A percentile compares a stretch with the other conserved stretches of the same genome.
These are phyloP conservation scores for Cremastinae sp. DNA, from an alignment of 2,888 invertebrate species.

Conservation along the genomic window DNA sequence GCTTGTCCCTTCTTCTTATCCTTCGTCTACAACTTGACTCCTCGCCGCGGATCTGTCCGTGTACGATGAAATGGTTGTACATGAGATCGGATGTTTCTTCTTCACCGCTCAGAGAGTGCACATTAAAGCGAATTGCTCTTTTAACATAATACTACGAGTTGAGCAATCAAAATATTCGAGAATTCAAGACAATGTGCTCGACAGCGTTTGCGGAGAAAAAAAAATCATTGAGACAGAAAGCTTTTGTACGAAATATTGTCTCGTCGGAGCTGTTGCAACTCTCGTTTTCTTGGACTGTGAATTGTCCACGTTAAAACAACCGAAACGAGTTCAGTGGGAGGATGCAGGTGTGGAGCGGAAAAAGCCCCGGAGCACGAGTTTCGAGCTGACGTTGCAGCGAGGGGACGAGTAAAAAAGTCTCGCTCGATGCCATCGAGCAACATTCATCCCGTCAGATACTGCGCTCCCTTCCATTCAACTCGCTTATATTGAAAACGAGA, in stretches of 20 bases:
- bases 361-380: constrained; percentile 30
- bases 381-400: constrained; percentile 55
- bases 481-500: constrained; percentile 63
- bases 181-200: constrained; percentile 31
- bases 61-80: constrained; percentile 6
- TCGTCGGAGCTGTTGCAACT: constrained; percentile 13
- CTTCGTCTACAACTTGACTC: constrained; percentile 8
- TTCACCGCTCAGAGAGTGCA: too few species aligned
- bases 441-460: constrained; percentile 73
- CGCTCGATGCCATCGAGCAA: constrained; percentile 62
- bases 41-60: neutral
- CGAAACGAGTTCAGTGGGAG: constrained; percentile 14
- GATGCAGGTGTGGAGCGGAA: constrained; percentile 27
- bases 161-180: constrained; percentile 27
- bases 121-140: neutral
- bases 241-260: constrained; percentile 47
- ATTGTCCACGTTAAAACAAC: constrained; percentile 52
- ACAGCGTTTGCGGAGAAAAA: neutral
- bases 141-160: constrained; percentile 31
- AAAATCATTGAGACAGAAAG: constrained; percentile 30
- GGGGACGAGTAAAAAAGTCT: constrained; percentile 33
- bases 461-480: constrained; percentile 72
- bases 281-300: constrained; percentile 4
- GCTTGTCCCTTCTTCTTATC: constrained; percentile 11
- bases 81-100: constrained; percentile 4